Conservation (phyloP, 2,888 invertebrate species). For the Eupeodes luniger region DNA sequence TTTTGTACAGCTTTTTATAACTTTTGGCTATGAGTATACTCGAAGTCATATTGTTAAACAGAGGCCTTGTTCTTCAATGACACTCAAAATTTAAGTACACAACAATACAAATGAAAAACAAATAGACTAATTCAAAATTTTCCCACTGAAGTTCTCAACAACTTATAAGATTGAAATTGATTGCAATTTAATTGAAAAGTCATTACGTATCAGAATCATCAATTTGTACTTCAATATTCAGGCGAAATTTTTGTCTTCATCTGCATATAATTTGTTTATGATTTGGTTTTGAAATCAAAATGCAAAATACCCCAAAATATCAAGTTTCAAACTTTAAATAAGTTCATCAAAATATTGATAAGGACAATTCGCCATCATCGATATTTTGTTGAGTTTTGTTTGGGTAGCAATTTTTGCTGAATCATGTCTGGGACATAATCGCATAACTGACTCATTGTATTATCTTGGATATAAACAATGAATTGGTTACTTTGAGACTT, state of each 20-base stretch:
- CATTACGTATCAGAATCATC: constrained; percentile 27
- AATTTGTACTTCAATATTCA: constrained; percentile 53
- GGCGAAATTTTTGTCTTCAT: background rate
- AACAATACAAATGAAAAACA: background rate
- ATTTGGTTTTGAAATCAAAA: background rate
- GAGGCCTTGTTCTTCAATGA: constrained; percentile 31
- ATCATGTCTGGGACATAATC: constrained; percentile 18
- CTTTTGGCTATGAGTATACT: background rate
- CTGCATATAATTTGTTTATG: constrained; percentile 5
- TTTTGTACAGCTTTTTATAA: constrained; percentile 4
- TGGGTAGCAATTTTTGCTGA: constrained; percentile 27
- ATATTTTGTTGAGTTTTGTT: constrained; percentile 15
- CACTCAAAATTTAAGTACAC: constrained; percentile 20
- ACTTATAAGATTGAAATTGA: background rate
- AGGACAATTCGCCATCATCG: background rate
- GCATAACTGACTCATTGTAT: background rate
- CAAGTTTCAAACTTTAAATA: no score
- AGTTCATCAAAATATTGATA: no score
- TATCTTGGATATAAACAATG: constrained; percentile 9
- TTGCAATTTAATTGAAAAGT: constrained; percentile 46
- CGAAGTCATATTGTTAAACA: constrained; percentile 12
- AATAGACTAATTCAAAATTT: constrained; percentile 24
- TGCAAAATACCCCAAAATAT: no score
- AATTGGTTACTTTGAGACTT: background rate
- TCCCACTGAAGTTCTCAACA: constrained; percentile 11